Conservation (phyloP, 2,888 invertebrate genomes). For the Drosophila affinis region DNA sequence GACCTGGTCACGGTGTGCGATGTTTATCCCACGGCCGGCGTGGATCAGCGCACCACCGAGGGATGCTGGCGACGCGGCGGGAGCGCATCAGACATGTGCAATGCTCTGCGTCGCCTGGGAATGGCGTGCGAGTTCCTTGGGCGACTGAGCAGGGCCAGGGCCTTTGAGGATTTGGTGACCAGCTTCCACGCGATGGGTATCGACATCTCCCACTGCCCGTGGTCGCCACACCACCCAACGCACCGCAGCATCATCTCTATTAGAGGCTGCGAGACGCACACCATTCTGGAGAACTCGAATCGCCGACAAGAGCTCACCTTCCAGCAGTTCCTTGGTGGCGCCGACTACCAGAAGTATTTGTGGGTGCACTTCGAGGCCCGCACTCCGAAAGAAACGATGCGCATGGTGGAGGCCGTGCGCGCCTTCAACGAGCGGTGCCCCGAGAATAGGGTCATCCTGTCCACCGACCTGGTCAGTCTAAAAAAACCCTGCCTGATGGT, state of each 20-base stretch:
- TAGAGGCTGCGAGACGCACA: slow-evolving; percentile 85
- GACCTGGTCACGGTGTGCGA: slow-evolving; percentile 86
- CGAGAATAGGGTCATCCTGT: slow-evolving; percentile 83
- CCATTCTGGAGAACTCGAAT: slow-evolving; percentile 86
- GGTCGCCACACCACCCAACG: slow-evolving; percentile 84
- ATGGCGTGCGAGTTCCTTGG: slow-evolving; percentile 86
- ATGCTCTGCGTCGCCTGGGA: slow-evolving; percentile 86
- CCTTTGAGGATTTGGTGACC: slow-evolving; percentile 85
- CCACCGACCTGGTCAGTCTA: slow-evolving; percentile 87
- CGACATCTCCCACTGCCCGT: slow-evolving; percentile 85
- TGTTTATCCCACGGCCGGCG: slow-evolving; percentile 86
- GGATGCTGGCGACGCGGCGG: slow-evolving; percentile 88
- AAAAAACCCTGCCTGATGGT: slow-evolving; percentile 84
- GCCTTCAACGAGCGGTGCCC: slow-evolving; percentile 82
- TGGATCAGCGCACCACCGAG: slow-evolving; percentile 85
- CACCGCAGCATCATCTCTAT: slow-evolving; percentile 86
- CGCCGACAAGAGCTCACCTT: slow-evolving; percentile 83
- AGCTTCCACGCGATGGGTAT: slow-evolving; percentile 86
- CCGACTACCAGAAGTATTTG: slow-evolving; percentile 85
- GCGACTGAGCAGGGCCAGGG: slow-evolving; percentile 84
- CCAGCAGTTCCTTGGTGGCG: slow-evolving; percentile 83
- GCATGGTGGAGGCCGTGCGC: slow-evolving; percentile 85
- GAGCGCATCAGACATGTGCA: slow-evolving; percentile 88
- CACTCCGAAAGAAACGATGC: slow-evolving; percentile 85
- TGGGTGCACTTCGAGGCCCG: slow-evolving; percentile 89